Percentiles rank a stretch among this genome's conserved stretches.
These are phyloP conservation scores for Pterocles orientalis DNA, from an alignment of 2,113 vertebrate genomes.

Conservation along the genomic window DNA sequence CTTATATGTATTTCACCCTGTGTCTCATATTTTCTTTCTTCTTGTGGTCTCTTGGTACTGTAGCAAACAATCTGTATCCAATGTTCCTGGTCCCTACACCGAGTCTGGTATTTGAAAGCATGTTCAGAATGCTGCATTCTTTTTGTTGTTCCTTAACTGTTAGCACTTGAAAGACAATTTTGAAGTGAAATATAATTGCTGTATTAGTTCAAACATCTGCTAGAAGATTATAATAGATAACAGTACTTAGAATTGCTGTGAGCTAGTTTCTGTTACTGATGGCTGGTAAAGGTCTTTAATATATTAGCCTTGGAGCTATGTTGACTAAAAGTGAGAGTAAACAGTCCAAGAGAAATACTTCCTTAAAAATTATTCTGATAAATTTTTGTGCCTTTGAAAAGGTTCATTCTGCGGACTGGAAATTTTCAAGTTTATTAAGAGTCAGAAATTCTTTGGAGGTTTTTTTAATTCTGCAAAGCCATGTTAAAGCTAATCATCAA, in stretches of 20 bases:
- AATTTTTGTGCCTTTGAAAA: conserved; percentile 34
- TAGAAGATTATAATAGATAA: conserved; percentile 19
- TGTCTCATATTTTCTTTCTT: background rate
- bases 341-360: conserved; percentile 2
- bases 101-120: background rate
- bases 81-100: background rate
- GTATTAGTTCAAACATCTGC: background rate
- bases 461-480: conserved; percentile 74
- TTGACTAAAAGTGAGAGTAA: background rate
- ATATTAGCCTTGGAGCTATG: background rate
- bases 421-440: conserved; percentile 79
- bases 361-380: background rate
- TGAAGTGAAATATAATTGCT: conserved; percentile 42
- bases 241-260: background rate
- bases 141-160: conserved; percentile 53
- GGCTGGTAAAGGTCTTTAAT: background rate
- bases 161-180: conserved; percentile 16
- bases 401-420: conserved; percentile 77
- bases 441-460: conserved; percentile 64
- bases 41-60: background rate
- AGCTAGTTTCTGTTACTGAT: conserved; percentile 4
- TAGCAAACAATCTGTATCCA: background rate
- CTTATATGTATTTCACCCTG: background rate
- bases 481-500: conserved; percentile 78
- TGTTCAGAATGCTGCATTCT: background rate